A percentile compares a stretch with the other conserved stretches of the same genome.
Conservation (phyloP, 2,797 vertebrate genomes). For the Numenius phaeopus region DNA sequence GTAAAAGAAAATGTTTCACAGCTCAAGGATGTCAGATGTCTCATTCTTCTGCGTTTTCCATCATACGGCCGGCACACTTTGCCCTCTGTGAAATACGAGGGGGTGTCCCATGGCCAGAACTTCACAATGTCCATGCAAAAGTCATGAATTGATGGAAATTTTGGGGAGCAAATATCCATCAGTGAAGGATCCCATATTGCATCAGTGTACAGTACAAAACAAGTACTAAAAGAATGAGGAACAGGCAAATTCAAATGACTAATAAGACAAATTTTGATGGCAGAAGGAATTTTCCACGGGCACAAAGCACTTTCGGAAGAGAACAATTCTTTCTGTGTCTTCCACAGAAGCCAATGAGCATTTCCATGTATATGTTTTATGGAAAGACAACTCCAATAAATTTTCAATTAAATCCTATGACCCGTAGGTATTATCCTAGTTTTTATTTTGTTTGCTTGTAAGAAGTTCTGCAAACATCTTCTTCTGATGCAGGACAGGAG, state of each 20-base stretch:
- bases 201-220: neutral
- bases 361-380: neutral
- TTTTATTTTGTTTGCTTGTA: neutral
- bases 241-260: neutral
- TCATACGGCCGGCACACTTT: neutral
- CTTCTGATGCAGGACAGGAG: neutral
- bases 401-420: neutral
- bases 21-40: neutral
- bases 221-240: neutral
- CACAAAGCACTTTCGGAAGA: neutral
- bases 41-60: neutral
- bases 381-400: neutral
- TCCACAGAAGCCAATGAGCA: neutral
- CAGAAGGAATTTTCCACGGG: neutral
- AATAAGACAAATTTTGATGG: neutral
- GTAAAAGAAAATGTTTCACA: neutral
- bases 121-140: neutral
- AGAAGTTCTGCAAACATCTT: neutral
- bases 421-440: neutral
- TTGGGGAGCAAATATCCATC: neutral
- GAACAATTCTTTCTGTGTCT: neutral
- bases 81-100: neutral
- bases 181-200: neutral
- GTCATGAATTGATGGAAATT: neutral
- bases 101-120: neutral